Conservation (phyloP, 2,113 vertebrate species). For the Chaetodon trifascialis region DNA sequence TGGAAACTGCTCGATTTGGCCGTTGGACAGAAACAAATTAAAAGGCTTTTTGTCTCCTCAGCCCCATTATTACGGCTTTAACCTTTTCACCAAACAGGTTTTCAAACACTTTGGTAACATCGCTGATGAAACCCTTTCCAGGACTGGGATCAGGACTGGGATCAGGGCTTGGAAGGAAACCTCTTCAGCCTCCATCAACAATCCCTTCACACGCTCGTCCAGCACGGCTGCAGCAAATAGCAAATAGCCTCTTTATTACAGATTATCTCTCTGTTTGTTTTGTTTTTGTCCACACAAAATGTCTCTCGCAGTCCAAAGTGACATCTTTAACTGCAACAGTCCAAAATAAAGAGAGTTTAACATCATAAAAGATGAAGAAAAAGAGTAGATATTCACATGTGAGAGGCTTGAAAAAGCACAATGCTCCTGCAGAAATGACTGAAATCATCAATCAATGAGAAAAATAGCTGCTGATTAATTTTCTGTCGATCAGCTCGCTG, state of each 20-base stretch:
- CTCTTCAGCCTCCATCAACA: background rate
- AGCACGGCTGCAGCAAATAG: background rate
- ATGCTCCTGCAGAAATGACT: background rate
- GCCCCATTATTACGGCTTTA: constrained; percentile 27
- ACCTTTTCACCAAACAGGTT: constrained; percentile 15
- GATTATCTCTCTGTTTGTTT: background rate
- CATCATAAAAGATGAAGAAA: background rate
- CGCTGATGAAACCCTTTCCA: background rate
- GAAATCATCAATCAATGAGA: background rate
- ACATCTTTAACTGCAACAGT: background rate
- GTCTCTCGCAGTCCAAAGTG: too few relatives aligned
- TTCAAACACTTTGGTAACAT: constrained; percentile 15
- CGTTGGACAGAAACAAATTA: constrained; percentile 43
- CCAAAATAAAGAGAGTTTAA: background rate
- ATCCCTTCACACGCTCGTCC: background rate
- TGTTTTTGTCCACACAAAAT: background rate
- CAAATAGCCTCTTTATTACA: background rate
- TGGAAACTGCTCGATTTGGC: constrained; percentile 34
- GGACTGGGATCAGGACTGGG: constrained; percentile 2
- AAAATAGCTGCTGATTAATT: background rate
- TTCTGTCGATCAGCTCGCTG: background rate
- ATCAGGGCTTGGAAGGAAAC: too few relatives aligned
- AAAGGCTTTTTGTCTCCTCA: constrained; percentile 32
- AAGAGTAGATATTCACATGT: background rate
- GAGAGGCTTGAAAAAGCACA: background rate